These are phyloP conservation scores for Acrobasis consociella DNA, from an alignment of 2,888 invertebrate genomes.

Conservation along the genomic window DNA sequence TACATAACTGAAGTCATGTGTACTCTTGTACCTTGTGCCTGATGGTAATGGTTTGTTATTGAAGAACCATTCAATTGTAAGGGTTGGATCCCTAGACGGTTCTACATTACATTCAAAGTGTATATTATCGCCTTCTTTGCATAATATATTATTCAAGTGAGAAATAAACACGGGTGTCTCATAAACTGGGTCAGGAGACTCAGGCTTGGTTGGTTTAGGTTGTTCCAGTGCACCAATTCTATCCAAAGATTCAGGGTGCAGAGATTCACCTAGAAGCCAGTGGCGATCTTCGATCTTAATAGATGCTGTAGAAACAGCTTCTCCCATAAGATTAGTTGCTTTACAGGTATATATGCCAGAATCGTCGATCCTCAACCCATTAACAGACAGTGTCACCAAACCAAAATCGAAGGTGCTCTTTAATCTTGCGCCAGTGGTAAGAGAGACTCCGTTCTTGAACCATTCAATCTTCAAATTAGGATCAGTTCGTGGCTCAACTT, in stretches of 20 bases:
- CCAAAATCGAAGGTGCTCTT: conserved; percentile 98
- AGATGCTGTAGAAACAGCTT: conserved; percentile 96
- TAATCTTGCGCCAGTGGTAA: conserved; percentile 94
- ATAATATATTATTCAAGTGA: conserved; percentile 94
- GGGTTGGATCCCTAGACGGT: conserved; percentile 94
- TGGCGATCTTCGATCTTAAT: conserved; percentile 94
- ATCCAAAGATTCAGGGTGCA: conserved; percentile 94
- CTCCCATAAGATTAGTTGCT: conserved; percentile 95
- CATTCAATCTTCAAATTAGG: conserved; percentile 94
- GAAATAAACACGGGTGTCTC: conserved; percentile 95
- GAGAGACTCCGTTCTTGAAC: conserved; percentile 94
- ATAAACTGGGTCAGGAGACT: conserved; percentile 89
- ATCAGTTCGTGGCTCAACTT: conserved; percentile 95
- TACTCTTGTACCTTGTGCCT: conserved; percentile 95
- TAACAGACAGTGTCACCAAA: conserved; percentile 94
- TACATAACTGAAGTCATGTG: conserved; percentile 98
- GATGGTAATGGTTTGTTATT: conserved; percentile 95
- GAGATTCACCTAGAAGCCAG: conserved; percentile 92
- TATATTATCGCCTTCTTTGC: conserved; percentile 92
- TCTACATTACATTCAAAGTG: conserved; percentile 97
- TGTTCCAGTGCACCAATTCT: conserved; percentile 94
- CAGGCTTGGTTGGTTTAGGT: conserved; percentile 86
- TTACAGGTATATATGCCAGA: conserved; percentile 98
- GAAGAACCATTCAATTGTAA: conserved; percentile 96
- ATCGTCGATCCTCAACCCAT: conserved; percentile 93